These are phyloP conservation scores for Pyrocephalus nanus DNA, from an alignment of 2,797 vertebrate species.

Conservation along the genomic window DNA sequence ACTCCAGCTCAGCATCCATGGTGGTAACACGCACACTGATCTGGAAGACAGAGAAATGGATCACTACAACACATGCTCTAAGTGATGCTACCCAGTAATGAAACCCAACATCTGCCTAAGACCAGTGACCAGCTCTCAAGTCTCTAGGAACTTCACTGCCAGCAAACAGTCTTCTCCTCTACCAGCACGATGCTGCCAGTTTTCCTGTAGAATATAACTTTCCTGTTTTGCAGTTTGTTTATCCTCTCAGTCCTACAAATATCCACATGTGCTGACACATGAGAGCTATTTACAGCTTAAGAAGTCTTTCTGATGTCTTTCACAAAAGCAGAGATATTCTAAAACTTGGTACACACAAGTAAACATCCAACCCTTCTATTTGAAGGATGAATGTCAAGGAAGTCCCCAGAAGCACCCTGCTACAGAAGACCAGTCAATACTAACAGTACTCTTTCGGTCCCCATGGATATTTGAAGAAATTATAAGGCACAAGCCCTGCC, in stretches of 20 bases:
- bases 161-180: not conserved
- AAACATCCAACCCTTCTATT: not conserved
- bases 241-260: not conserved
- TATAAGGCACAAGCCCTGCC: not conserved
- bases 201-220: not conserved
- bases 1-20: conserved; percentile 98
- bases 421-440: not conserved
- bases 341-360: not conserved
- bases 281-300: not conserved
- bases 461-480: not conserved
- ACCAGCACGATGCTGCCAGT: not conserved
- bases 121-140: not conserved
- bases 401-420: not conserved
- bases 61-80: not conserved
- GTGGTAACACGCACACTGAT: conserved; percentile 96
- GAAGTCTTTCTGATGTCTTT: not conserved
- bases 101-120: not conserved
- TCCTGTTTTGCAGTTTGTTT: not conserved
- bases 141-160: not conserved
- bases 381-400: not conserved
- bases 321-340: not conserved
- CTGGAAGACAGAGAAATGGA: conserved; percentile 68
- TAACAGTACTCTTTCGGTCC: not conserved
- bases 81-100: not conserved
- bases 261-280: not conserved